Evolutionary conservation across 23 tunicate genomes (phyloP).

Genomic region (Halocynthia aurantium): DNA sequence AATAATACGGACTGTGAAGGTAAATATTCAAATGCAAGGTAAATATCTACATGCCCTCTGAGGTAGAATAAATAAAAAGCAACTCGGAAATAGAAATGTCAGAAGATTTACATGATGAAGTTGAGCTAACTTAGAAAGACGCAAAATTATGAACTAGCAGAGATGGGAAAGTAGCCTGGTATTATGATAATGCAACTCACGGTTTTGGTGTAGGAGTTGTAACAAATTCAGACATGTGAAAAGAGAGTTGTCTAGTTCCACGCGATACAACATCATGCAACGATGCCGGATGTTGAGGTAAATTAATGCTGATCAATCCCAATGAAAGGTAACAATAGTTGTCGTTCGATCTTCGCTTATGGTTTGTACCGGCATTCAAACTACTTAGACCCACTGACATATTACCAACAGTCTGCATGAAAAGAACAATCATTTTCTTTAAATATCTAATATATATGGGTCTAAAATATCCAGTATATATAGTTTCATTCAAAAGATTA

Average conservation of each 20-base stretch:
- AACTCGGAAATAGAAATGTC: not conserved
- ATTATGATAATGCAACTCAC: conserved; percentile 15
- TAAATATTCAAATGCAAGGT: conserved; percentile 1
- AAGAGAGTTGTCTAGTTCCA: conserved; percentile 49
- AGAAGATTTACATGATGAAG: not conserved
- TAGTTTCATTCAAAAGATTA: no score
- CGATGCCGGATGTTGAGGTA: conserved; percentile 83
- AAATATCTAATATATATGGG: no score
- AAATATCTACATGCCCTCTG: not conserved
- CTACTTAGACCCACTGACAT: conserved; percentile 32
- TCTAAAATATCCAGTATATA: no score
- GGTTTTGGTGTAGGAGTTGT: conserved; percentile 44
- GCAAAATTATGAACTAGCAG: not conserved
- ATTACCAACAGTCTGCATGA: conserved; percentile 36
- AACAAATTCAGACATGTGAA: conserved; percentile 59
- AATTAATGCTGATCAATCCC: conserved; percentile 52
- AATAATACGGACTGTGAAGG: conserved; percentile 25
- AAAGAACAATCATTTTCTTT: not conserved
- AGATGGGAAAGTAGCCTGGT: not conserved
- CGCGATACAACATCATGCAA: conserved; percentile 78
- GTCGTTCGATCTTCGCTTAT: conserved; percentile 29
- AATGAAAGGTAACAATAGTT: conserved; percentile 39
- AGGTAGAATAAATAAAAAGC: not conserved
- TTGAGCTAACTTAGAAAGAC: not conserved
- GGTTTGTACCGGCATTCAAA: conserved; percentile 49